phyloP scores from a whole-genome alignment of 2,797 vertebrate species.

The Lithobates pipiens region DNA sequence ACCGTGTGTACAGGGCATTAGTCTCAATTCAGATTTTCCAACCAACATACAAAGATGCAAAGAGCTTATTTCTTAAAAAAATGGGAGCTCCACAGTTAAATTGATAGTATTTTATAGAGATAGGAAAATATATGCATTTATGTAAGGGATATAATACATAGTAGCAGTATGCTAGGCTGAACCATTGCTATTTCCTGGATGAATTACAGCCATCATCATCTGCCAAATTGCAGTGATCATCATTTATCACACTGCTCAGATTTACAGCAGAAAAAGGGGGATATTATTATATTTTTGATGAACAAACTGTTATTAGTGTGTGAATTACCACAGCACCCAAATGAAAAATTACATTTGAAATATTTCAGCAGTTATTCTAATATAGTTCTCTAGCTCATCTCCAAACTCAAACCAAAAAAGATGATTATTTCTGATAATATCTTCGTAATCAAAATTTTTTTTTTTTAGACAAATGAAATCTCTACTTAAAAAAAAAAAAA shows the following conservation, averaged over 20 bases:
- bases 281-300: slow-evolving; percentile 15
- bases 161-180: slow-evolving; percentile 10
- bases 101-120: slow-evolving; percentile 6
- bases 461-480: no score
- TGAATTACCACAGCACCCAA: slow-evolving; percentile 18
- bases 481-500: no score
- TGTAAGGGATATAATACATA: slow-evolving; percentile 7
- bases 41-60: no score
- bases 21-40: no score
- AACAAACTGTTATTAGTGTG: slow-evolving; percentile 4
- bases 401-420: no score
- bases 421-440: no score
- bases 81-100: neutral
- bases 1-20: no score
- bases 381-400: no score
- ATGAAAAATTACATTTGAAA: no score
- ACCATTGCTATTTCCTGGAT: slow-evolving; percentile 6
- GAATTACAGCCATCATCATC: slow-evolving; percentile 16
- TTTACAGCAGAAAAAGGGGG: neutral
- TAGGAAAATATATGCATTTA: slow-evolving; percentile 5
- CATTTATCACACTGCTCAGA: slow-evolving; percentile 2
- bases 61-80: neutral
- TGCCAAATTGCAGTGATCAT: slow-evolving; percentile 24
- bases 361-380: neutral
- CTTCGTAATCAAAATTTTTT: no score